Base-by-base conservation (phyloP, 2,888 invertebrate species). In the Callinectes sapidus region DNA sequence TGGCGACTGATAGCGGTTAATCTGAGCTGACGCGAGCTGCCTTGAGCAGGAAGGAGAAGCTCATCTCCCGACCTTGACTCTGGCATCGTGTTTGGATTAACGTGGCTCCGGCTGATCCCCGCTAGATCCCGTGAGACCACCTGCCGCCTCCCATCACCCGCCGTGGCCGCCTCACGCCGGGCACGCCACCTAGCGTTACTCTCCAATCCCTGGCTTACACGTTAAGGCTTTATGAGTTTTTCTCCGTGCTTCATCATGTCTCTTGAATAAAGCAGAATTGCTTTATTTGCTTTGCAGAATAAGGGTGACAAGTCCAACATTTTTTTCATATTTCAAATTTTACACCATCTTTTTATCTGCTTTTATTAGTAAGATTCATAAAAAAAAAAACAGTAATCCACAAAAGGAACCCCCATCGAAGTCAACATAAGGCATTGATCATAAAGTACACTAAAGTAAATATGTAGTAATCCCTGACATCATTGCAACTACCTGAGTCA, bases 101-200 rank as follows among this genome's bases (percentile, higher is more conserved):
- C 81, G 32, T 32, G 32, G 81, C 35, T 2, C 81, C 81, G 35
- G 35, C 81, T 81, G 81, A 81, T 81, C 81, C 81, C 18, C 81
- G 81, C 16, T 18, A 5, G 81, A 81, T 81, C 81, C 81, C 81
- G n/a, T 16, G 81, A 81, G 81, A 81, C 18, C 16, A 81, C 81
- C 81, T 81, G 81, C 81, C 81, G 81, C 81, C 35, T 35, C n/a
- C n/a, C 81, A 81, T 35, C 81, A 81, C 81, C 81, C 18, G 28
- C 71, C 71, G 1, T n/a, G n/a, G 28, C 71, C 28, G 8, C 71
- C 71, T 71, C 28, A 71, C 71, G n/a, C 61, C 23, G 23, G 55
- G 23, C 28, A 71, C 28, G 71, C 28, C n/a, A 28, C n/a, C n/a
- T 6, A 28, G 71, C 13, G 71, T 71, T 28, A 28, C 71, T 10